A percentile compares a stretch with the other conserved stretches of the same genome.
Conservation (phyloP, 1,140 invertebrate species). For the Drosophila ogumai region DNA sequence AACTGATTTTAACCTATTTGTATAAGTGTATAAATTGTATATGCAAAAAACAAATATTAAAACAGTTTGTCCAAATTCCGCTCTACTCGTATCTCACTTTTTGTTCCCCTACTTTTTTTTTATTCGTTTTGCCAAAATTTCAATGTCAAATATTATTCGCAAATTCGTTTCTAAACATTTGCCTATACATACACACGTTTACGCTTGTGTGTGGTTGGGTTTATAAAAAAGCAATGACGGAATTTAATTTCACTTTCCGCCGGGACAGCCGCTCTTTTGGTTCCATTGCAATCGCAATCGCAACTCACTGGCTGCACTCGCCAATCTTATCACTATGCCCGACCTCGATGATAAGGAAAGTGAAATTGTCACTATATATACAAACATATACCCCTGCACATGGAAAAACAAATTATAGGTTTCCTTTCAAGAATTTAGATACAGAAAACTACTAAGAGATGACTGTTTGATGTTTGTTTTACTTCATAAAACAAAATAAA, state of each 20-base stretch:
- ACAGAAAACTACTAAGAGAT: too few species aligned
- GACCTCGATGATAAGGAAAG: conserved; percentile 76
- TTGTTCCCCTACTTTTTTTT: conserved; percentile 4
- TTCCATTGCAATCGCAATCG: conserved; percentile 51
- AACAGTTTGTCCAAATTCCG: conserved; percentile 64
- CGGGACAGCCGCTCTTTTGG: not conserved
- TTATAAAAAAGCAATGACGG: conserved; percentile 66
- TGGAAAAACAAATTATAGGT: too few species aligned
- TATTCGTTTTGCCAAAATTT: conserved; percentile 47
- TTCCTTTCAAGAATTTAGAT: too few species aligned
- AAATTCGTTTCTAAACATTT: conserved; percentile 32
- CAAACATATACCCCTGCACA: not conserved
- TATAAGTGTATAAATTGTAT: not conserved
- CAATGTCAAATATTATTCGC: conserved; percentile 71
- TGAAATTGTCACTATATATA: conserved; percentile 56
- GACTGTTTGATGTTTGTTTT: too few species aligned
- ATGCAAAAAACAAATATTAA: conserved; percentile 59
- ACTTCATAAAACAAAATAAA: too few species aligned
- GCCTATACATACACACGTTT: conserved; percentile 6
- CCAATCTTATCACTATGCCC: conserved; percentile 65
- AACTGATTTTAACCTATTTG: not conserved
- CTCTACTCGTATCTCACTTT: conserved; percentile 46
- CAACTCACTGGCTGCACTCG: conserved; percentile 60
- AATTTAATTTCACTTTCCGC: conserved; percentile 53
- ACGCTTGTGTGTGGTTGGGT: conserved; percentile 10